Evolutionary conservation across 2,113 vertebrate genomes (phyloP), one percentile per base, ranked within the genome.

Genomic region (Albula goreensis): DNA sequence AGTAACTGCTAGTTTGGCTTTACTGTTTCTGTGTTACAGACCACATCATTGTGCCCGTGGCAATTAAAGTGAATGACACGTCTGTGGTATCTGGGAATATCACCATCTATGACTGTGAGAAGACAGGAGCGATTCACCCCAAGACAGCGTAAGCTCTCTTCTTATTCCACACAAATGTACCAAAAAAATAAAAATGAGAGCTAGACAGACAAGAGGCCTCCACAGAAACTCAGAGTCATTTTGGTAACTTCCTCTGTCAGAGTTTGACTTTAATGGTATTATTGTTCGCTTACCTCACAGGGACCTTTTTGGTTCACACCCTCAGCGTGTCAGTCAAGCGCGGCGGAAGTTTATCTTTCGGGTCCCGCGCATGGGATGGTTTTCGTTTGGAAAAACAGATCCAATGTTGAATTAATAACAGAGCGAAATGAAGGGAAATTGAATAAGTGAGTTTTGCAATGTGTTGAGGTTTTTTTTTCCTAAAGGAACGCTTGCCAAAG

Each of bases 61-160:
- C 95, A 22, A 94, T 99, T 88, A 95, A 94, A 89, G 97, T 98
- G 88, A 96, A 97, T 12, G 95, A 96, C 89, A 96, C 91, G 88
- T 93, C 94, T 84, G 97, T 99, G 31, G 97, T 98, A 85, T 91
- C 90, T 80, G 96, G 97, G 88, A 98, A 92, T 88, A 97, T 99
- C 93, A 96, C 97, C 94, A 96, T 99, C 94, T 99, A 98, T 0
- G 97, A 99, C 93, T 99, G 98, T 86, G 93, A 95, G 90, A 97
- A 95, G 88, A 94, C 97, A 0, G 97, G 96, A 50, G 93, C 89
- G 15, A 96, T 99, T 89, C 93, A 98, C 90, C 93, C 94, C 0
- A 96, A 94, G 88, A 96, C 92, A 6, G 94, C 97, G 98, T 99
- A 88, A 99, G 98, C 80, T 70, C 56, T 51, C 78, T 77, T 49